Base-by-base conservation (phyloP, 2,797 vertebrate genomes). In the Enteromius unitaeniatus region DNA sequence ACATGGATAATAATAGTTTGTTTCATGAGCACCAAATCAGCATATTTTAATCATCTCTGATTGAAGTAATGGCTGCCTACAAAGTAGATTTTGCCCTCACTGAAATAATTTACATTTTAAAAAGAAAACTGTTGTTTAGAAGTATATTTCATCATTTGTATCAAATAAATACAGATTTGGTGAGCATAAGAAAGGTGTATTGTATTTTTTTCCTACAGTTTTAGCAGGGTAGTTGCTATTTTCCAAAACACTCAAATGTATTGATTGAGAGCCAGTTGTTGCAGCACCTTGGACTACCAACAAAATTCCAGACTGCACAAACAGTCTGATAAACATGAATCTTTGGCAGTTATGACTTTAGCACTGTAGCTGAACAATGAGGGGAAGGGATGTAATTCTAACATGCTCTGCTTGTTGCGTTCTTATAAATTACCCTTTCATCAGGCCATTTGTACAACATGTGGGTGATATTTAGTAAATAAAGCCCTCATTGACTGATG, bases 311-410 rank as follows among this genome's bases (percentile, higher is more conserved):
- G 42, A 83, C 86, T 55, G 87, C 88, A 83, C 84, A 88, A 83
- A 90, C 28, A 85, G 86, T 89, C 49, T 91, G 89, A 90, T 90
- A 92, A 93, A 91, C 89, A 90, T 78, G 87, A 89, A 86, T 85
- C 90, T 85, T 88, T 92, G 91, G 92, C 91, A 90, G 90, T 90
- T 92, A 85, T 79, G 82, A 83, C 82, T 87, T 77, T 74, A 82
- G 77, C 78, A 79, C 69, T 73, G 67, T 51, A 80, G 79, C 65
- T 65, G 78, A 88, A 90, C 85, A 90, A 88, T 86, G 79, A 88
- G 31, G 83, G 87, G 65, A 87, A 89, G 81, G 79, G 65, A 80
- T 40, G 34, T 28, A 45, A 85, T 86, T 83, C 78, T 72, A 87
- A 81, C 85, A 83, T 76, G 70, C 87, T 84, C 84, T 40, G 75